Evolutionary conservation across 23 tunicate genomes (phyloP).

Genomic region (Aplidium turbinatum): DNA sequence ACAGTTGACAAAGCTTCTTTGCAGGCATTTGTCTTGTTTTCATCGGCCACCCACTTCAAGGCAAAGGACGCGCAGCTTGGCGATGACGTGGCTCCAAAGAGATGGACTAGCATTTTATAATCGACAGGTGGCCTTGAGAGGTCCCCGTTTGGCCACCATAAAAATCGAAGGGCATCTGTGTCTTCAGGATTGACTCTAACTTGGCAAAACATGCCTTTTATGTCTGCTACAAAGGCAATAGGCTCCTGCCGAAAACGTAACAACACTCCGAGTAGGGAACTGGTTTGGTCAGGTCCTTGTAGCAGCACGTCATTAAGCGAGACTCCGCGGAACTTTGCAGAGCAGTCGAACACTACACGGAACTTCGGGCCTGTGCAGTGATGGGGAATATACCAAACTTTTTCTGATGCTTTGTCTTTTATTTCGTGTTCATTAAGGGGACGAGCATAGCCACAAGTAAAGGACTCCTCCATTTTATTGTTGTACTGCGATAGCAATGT

Average conservation of each 20-base stretch:
- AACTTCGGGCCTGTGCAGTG: constrained; percentile 33
- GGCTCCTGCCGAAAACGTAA: no score
- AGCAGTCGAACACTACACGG: constrained; percentile 25
- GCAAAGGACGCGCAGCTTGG: constrained; percentile 9
- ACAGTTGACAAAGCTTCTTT: not conserved
- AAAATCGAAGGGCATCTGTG: constrained; percentile 7
- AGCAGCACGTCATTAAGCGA: constrained; percentile 27
- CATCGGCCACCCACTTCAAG: not conserved
- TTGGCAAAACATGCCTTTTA: constrained; percentile 12
- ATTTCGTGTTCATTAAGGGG: not conserved
- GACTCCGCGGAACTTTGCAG: constrained; percentile 8
- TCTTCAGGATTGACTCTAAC: constrained; percentile 4
- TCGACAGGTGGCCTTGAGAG: no score
- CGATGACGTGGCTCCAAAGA: constrained; percentile 21
- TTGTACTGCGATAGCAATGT: not conserved
- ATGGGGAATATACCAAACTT: constrained; percentile 39
- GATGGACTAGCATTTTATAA: no score
- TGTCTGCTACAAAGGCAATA: constrained; percentile 12
- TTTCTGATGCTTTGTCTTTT: not conserved
- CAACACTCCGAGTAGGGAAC: no score
- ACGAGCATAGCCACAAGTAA: not conserved
- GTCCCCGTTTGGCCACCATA: constrained; percentile 41
- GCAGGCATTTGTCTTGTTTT: not conserved
- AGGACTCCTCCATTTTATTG: constrained; percentile 18
- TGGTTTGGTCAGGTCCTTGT: no score